A percentile compares a stretch with the other conserved stretches of the same genome.
phyloP scores from a whole-genome alignment of 2,888 invertebrate genomes.

The Ochropleura leucogaster region DNA sequence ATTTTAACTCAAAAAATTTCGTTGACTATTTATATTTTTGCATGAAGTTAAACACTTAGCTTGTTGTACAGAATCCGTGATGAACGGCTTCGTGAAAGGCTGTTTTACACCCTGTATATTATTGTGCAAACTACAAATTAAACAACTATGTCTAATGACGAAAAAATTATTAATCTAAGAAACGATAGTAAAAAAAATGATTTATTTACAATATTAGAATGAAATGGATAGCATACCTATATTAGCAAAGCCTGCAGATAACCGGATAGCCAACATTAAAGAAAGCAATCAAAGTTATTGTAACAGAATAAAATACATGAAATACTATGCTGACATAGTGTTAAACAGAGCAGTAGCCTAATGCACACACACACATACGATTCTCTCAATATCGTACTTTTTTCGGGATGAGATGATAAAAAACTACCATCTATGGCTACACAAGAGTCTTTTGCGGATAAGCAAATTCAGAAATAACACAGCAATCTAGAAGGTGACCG shows the following conservation, averaged over 20 bases:
- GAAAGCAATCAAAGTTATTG: slow-evolving; percentile 60
- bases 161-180: too few species aligned
- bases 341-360: not conserved
- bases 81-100: too few species aligned
- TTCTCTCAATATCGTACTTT: not conserved
- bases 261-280: slow-evolving; percentile 58
- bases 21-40: too few species aligned
- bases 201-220: slow-evolving; percentile 32
- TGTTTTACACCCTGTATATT: not conserved
- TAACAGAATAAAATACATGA: slow-evolving; percentile 8
- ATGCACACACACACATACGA: not conserved
- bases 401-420: not conserved
- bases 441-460: not conserved
- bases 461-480: not conserved
- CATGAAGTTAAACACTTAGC: too few species aligned
- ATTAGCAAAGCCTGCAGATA: slow-evolving; percentile 58
- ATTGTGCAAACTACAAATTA: not conserved
- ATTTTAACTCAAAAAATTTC: too few species aligned
- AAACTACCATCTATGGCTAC: slow-evolving; percentile 9
- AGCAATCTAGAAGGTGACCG: not conserved
- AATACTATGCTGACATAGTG: slow-evolving; percentile 18
- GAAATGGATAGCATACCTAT: slow-evolving; percentile 73
- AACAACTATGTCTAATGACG: not conserved
- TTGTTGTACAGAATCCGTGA: too few species aligned
- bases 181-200: not conserved